These are phyloP conservation scores for Premnoplex brunnescens DNA, from an alignment of 2,797 vertebrate genomes.

Conservation along the genomic window DNA sequence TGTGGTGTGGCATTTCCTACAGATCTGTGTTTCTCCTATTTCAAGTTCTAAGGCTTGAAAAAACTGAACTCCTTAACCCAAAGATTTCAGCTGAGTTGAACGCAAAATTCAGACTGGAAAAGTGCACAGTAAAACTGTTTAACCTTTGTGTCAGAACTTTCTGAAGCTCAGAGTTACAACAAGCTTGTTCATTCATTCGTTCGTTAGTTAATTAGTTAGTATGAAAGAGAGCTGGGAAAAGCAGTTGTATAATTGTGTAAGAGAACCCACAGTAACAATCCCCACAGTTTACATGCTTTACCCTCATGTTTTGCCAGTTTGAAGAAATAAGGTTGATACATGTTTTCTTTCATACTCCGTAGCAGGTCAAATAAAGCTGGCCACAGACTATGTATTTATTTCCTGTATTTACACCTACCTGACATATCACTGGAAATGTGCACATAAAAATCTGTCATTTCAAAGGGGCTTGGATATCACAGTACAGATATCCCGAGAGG, in stretches of 20 bases:
- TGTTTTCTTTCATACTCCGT: rapidly evolving
- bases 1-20: rapidly evolving
- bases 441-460: background rate
- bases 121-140: background rate
- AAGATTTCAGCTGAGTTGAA: background rate
- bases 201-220: background rate
- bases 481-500: background rate
- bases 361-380: background rate
- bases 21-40: background rate
- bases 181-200: background rate
- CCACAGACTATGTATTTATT: rapidly evolving
- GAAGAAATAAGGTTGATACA: background rate
- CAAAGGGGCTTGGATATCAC: background rate
- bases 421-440: background rate
- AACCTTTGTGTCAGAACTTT: background rate
- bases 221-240: background rate
- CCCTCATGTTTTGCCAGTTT: background rate
- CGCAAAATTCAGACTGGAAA: background rate
- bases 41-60: background rate
- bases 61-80: background rate
- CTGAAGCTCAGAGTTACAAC: background rate
- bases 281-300: background rate
- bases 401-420: background rate
- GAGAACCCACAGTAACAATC: background rate
- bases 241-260: background rate